A percentile compares a stretch with the other conserved stretches of the same genome.
phyloP scores from a whole-genome alignment of 2,888 invertebrate species.

The Epinotia ramella region DNA sequence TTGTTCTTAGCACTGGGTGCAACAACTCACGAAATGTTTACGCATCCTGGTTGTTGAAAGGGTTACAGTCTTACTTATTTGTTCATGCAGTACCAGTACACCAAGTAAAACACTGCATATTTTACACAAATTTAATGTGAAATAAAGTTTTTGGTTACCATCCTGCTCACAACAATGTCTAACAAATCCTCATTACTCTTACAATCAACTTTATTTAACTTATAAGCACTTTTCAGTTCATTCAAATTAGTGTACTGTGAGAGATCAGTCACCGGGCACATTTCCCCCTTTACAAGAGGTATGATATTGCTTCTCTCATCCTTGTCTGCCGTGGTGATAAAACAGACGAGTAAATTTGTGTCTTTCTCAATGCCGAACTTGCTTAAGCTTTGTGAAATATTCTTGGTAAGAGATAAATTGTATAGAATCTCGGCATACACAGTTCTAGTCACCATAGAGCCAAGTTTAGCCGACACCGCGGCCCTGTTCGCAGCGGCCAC shows the following conservation, averaged over 20 bases:
- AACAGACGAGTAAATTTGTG: slow-evolving; percentile 66
- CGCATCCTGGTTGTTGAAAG: too few relatives aligned
- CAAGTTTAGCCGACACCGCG: slow-evolving; percentile 75
- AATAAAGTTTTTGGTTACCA: slow-evolving; percentile 87
- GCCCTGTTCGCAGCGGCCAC: slow-evolving; percentile 89
- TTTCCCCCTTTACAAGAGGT: slow-evolving; percentile 83
- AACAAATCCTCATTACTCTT: slow-evolving; percentile 68
- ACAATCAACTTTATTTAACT: slow-evolving; percentile 82
- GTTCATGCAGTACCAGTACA: background rate
- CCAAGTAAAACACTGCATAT: slow-evolving; percentile 9
- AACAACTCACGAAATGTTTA: too few relatives aligned
- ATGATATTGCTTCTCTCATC: slow-evolving; percentile 68
- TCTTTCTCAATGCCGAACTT: slow-evolving; percentile 86
- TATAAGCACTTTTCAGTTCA: slow-evolving; percentile 86
- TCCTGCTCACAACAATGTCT: slow-evolving; percentile 87
- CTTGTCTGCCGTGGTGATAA: slow-evolving; percentile 57
- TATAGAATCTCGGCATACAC: slow-evolving; percentile 88
- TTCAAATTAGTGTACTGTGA: slow-evolving; percentile 74
- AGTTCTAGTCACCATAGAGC: slow-evolving; percentile 85
- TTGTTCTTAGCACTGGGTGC: too few relatives aligned
- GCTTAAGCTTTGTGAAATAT: slow-evolving; percentile 88
- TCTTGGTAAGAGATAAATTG: slow-evolving; percentile 88
- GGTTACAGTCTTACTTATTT: too few relatives aligned
- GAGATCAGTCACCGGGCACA: slow-evolving; percentile 77
- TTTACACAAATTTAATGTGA: slow-evolving; percentile 59